These are phyloP conservation scores for Dunckerocampus dactyliophorus DNA, from an alignment of 2,113 vertebrate species.

Conservation along the genomic window DNA sequence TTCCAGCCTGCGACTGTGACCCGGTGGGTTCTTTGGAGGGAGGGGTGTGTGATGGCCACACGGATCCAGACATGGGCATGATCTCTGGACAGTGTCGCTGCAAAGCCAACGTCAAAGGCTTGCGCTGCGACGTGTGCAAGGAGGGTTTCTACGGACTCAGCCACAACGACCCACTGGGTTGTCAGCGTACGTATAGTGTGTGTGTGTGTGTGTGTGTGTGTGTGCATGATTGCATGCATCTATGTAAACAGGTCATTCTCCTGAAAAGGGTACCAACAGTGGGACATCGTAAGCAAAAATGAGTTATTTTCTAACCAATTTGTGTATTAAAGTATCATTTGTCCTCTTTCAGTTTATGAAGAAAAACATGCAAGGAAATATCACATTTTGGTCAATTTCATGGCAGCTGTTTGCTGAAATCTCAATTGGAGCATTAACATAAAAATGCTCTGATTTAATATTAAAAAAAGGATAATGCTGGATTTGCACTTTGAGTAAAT, in stretches of 20 bases:
- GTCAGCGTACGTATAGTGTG: slow-evolving; percentile 67
- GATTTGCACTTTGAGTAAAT: too few relatives aligned
- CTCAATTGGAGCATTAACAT: too few relatives aligned
- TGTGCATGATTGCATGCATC: background rate
- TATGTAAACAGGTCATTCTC: background rate
- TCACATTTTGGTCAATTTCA: too few relatives aligned
- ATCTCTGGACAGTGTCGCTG: slow-evolving; percentile 83
- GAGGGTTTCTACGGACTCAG: slow-evolving; percentile 80
- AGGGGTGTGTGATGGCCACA: slow-evolving; percentile 79
- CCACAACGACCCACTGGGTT: slow-evolving; percentile 72
- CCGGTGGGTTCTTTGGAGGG: slow-evolving; percentile 78
- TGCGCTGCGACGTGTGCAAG: slow-evolving; percentile 79
- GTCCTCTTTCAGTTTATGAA: too few relatives aligned
- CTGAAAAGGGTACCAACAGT: too few relatives aligned
- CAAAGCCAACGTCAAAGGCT: slow-evolving; percentile 76
- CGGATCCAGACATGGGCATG: slow-evolving; percentile 71
- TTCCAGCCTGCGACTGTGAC: slow-evolving; percentile 82
- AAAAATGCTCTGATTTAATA: too few relatives aligned
- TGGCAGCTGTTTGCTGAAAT: too few relatives aligned
- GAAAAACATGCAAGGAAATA: too few relatives aligned
- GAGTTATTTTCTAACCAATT: too few relatives aligned
- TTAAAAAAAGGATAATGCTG: too few relatives aligned
- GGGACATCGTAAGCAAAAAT: too few relatives aligned
- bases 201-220: background rate
- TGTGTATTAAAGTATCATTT: too few relatives aligned